Conservation (phyloP, 2,888 invertebrate species). For the Drosophila putrida region DNA sequence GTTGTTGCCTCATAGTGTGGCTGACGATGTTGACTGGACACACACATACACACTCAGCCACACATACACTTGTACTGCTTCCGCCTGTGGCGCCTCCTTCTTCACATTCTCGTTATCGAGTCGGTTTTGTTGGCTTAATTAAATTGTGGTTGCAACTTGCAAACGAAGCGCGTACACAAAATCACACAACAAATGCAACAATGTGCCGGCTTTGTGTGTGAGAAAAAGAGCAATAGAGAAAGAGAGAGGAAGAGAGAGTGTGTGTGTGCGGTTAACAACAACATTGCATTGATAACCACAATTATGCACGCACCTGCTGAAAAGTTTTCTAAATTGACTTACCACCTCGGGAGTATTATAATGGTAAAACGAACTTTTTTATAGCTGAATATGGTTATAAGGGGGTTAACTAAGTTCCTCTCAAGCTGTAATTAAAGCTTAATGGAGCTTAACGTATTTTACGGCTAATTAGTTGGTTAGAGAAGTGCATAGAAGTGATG, state of each 20-base stretch:
- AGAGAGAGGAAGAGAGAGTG: neutral
- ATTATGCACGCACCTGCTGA: conserved; percentile 38
- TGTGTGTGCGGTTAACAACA: conserved; percentile 36
- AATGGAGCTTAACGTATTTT: neutral
- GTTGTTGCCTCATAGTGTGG: conserved; percentile 26
- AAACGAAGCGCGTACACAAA: conserved; percentile 81
- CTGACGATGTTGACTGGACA: conserved; percentile 38
- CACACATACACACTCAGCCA: conserved; percentile 17
- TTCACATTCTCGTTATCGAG: conserved; percentile 21
- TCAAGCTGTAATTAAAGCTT: neutral
- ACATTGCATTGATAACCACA: conserved; percentile 54
- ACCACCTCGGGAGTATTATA: neutral
- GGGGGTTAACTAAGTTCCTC: neutral
- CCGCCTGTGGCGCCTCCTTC: conserved; percentile 20
- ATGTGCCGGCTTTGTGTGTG: conserved; percentile 37
- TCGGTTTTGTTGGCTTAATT: conserved; percentile 79
- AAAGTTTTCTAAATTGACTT: conserved; percentile 22
- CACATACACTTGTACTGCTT: conserved; percentile 12
- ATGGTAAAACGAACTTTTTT: neutral
- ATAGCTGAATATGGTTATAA: neutral
- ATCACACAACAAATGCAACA: conserved; percentile 61
- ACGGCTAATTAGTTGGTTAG: neutral
- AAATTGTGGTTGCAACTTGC: conserved; percentile 79
- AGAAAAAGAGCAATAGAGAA: conserved; percentile 25
- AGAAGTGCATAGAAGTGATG: neutral